A percentile compares a stretch with the other conserved stretches of the same genome.
Evolutionary conservation across 2,113 vertebrate genomes (phyloP).

Genomic region (Cricetomys ansorgei): DNA sequence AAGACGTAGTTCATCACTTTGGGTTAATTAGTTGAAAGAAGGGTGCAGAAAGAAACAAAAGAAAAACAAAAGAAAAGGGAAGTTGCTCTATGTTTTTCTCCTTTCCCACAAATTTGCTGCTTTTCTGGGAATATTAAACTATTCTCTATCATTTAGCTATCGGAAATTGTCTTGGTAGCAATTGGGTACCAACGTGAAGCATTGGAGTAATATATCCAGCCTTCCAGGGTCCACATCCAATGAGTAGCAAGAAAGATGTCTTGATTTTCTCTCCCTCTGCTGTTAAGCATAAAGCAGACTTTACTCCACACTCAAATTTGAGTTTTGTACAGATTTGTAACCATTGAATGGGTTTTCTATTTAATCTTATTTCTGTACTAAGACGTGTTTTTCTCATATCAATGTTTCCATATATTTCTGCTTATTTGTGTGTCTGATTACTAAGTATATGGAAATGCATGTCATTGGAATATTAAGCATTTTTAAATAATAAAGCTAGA

Average conservation of each 20-base stretch:
- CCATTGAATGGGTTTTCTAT: background rate
- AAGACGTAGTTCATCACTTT: background rate
- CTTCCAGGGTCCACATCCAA: background rate
- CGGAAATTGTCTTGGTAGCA: background rate
- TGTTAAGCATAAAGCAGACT: background rate
- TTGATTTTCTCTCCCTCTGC: background rate
- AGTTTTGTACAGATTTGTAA: background rate
- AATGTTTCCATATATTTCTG: background rate
- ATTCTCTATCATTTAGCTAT: background rate
- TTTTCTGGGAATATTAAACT: background rate
- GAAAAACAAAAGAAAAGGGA: background rate
- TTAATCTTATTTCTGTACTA: conserved; percentile 1
- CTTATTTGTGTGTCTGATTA: background rate
- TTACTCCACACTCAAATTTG: background rate
- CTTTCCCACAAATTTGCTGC: background rate
- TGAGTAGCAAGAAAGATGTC: background rate
- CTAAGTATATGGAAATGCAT: background rate
- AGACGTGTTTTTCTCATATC: conserved; percentile 21
- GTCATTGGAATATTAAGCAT: background rate
- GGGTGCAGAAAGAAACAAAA: too few species aligned
- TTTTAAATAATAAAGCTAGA: background rate
- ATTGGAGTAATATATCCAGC: background rate
- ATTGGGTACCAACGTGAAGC: background rate
- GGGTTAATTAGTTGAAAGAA: background rate
- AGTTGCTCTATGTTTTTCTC: background rate